Base-by-base conservation (phyloP, 1,140 invertebrate genomes). In the Archegozetes longisetosus region DNA sequence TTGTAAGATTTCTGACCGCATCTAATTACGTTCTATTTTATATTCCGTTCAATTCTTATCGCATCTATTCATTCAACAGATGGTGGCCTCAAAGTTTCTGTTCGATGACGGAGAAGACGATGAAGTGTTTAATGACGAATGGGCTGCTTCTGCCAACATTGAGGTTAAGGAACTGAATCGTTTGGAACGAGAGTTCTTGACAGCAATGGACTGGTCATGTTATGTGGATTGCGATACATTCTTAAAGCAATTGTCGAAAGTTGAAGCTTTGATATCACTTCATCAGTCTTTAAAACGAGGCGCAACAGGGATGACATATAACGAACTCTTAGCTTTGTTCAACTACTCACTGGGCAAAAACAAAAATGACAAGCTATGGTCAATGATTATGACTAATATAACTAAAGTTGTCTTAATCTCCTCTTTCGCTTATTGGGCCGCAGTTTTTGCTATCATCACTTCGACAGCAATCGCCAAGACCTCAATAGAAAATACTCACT, bases 11-110 rank as follows among this genome's bases (percentile, higher is more conserved):
- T n/a, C n/a, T n/a, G n/a, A n/a, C n/a, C n/a, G n/a, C n/a, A n/a
- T n/a, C n/a, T n/a, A n/a, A 53, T 57, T 55, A 61, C 60, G 57
- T 13, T 52, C 46, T 52, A 46, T 59, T 46, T n/a, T n/a, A n/a
- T n/a, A 40, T 62, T 26, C 22, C 20, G 47, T 24, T 51, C 26
- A 23, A 32, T 48, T 12, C 9, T 24, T 57, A 53, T 23, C 32
- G n/a, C 23, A 6, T 53, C 66, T 53, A 23, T 56, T 52, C 17
- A 48, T 25, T 26, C 27, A 68, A 65, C 68, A 95, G 91, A 85
- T 96, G 83, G 84, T 95, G 66, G 90, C 90, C 26, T 90, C 86
- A 66, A 96, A 96, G 77, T 94, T 89, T 73, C 75, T 94, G 65
- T 83, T 88, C 70, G 91, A 93, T 70, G 84, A 89, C 71, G 90